Base-by-base conservation (phyloP, 2,113 vertebrate genomes). In the Perca flavescens region DNA sequence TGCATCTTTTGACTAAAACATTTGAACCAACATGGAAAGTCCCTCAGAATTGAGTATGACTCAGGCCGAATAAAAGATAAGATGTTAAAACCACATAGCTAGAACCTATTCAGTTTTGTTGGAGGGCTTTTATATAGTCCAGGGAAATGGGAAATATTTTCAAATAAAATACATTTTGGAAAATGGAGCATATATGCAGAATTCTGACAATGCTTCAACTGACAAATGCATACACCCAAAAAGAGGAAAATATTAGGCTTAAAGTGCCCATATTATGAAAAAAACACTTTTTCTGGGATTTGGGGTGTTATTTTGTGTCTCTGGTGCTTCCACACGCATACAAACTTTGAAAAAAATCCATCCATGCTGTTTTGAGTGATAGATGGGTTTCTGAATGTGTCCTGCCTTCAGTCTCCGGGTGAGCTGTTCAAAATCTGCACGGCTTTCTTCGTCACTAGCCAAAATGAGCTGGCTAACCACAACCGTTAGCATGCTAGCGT, bases 181-280 rank as follows among this genome's bases (percentile, higher is more conserved):
- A 79, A 74, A 72, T 64, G 11, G n/a, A 53, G 34, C 15, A 70
- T 65, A 34, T 69, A 68, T 73, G 53, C 49, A 50, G n/a, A 70
- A 57, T 68, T 43, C 0, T 54, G 57, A 60, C 53, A 14, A 14
- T 21, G 58, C n/a, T 17, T 80, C 34, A 58, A 28, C 53, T 31
- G 61, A 47, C 53, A 57, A 34, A 46, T 36, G 4, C 17, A 61
- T 54, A n/a, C 62, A 4, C 21, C 15, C n/a, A 40, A 56, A 21
- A 15, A 52, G 17, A 40, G 25, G 21, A 54, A 40, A 43, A 43
- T 43, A 43, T 43, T 0, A 54, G 21, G 52, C 8, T n/a, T 25
- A 25, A 25, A 25, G 25, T 25, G 25, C 25, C 25, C 25, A 25
- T 25, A 25, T 25, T 25, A 25, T 25, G 25, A 25, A 25, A 25